These are phyloP conservation scores for Pseudochromis fuscus DNA, from an alignment of 2,797 vertebrate species.

Conservation along the genomic window DNA sequence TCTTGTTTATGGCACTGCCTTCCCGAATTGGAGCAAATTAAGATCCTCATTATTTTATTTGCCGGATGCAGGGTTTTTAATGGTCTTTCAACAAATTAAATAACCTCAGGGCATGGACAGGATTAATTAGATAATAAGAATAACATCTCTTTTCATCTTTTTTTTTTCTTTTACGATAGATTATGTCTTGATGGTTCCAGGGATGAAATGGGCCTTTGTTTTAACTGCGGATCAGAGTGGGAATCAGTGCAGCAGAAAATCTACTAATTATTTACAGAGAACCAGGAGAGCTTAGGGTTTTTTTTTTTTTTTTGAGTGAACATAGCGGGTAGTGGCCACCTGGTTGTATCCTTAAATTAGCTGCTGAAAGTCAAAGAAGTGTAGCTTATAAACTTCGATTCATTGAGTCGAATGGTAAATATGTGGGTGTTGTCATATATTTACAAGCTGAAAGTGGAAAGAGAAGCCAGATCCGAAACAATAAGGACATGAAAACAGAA, in stretches of 20 bases:
- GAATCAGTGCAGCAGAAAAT: conserved; percentile 74
- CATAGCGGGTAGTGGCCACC: conserved; percentile 45
- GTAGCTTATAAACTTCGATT: conserved; percentile 19
- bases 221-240: conserved; percentile 76
- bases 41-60: conserved; percentile 87
- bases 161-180: conserved; percentile 63
- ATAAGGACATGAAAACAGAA: not conserved
- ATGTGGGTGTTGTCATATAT: not conserved
- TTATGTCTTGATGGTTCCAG: conserved; percentile 79
- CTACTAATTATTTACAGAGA: conserved; percentile 74
- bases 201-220: conserved; percentile 82
- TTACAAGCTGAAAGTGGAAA: not conserved
- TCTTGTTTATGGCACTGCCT: conserved; percentile 80
- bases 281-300: conserved; percentile 44
- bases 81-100: conserved; percentile 88
- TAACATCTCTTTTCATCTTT: conserved; percentile 83
- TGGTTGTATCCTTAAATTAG: conserved; percentile 55
- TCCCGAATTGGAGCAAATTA: conserved; percentile 85
- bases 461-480: not conserved
- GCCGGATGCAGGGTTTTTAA: conserved; percentile 84
- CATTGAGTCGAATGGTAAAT: conserved; percentile 17
- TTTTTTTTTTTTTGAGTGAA: conserved; percentile 27
- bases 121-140: conserved; percentile 88
- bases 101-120: conserved; percentile 83
- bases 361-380: conserved; percentile 25